phyloP scores from a whole-genome alignment of 2,888 invertebrate genomes.

The Brassicogethes aeneus region DNA sequence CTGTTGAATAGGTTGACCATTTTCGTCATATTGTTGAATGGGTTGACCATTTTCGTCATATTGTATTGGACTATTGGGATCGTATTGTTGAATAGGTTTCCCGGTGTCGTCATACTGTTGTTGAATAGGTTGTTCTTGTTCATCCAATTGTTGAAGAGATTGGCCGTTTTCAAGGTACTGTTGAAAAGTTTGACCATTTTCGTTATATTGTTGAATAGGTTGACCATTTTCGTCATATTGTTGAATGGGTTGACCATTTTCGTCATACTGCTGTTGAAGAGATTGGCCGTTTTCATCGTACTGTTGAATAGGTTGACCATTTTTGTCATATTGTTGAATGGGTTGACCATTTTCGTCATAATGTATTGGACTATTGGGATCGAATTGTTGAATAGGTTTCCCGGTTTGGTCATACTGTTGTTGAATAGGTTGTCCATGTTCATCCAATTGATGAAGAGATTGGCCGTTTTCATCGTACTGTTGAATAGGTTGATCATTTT shows the following conservation, averaged over 20 bases:
- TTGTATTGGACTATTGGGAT: conserved; percentile 13
- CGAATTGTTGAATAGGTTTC: conserved; percentile 10
- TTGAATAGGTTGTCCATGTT: conserved; percentile 11
- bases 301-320: conserved; percentile 16
- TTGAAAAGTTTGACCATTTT: conserved; percentile 18
- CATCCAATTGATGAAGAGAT: conserved; percentile 11
- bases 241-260: conserved; percentile 14
- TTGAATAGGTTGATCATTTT: conserved; percentile 15
- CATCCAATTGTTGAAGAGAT: conserved; percentile 18
- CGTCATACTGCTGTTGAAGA: conserved; percentile 17
- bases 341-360: conserved; percentile 19
- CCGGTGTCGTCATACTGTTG: conserved; percentile 22
- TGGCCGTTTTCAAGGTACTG: conserved; percentile 24
- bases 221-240: conserved; percentile 12
- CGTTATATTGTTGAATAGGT: conserved; percentile 12
- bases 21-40: conserved; percentile 14
- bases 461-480: conserved; percentile 21
- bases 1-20: conserved; percentile 15
- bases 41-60: conserved; percentile 16
- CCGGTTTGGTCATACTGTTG: conserved; percentile 12
- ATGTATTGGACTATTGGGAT: conserved; percentile 8
- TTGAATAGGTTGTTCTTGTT: conserved; percentile 19
- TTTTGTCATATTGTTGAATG: conserved; percentile 12
- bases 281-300: conserved; percentile 24
- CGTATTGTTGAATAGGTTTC: conserved; percentile 19